These are phyloP conservation scores for Calcarius ornatus DNA, from an alignment of 2,113 vertebrate species.

Conservation along the genomic window DNA sequence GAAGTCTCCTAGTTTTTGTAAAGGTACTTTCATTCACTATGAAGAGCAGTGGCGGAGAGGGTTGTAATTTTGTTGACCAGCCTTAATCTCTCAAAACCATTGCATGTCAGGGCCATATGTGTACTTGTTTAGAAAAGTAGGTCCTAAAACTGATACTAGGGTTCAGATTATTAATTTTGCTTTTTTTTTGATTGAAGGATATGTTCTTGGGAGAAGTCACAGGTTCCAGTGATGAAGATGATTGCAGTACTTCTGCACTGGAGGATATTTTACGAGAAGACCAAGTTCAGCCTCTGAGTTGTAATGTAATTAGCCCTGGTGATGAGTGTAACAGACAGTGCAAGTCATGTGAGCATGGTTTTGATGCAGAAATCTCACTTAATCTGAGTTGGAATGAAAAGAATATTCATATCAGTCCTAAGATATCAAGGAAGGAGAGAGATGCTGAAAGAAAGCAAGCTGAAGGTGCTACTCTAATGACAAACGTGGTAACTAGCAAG, in stretches of 20 bases:
- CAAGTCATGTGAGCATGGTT: neutral
- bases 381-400: neutral
- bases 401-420: neutral
- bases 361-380: neutral
- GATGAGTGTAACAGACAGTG: neutral
- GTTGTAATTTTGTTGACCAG: neutral
- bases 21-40: neutral
- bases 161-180: neutral
- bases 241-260: neutral
- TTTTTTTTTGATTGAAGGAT: constrained; percentile 60
- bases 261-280: constrained; percentile 18
- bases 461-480: neutral
- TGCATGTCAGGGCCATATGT: neutral
- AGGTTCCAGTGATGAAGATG: constrained; percentile 62
- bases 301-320: neutral
- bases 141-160: neutral
- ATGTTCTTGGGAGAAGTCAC: constrained; percentile 60
- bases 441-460: neutral
- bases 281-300: neutral
- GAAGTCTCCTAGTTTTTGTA: neutral
- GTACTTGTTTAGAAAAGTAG: neutral
- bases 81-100: neutral
- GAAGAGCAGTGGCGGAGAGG: neutral
- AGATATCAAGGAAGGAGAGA: neutral
- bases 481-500: neutral